phyloP scores from a whole-genome alignment of 2,797 vertebrate genomes.

The Oryzias dopingdopingensis region DNA sequence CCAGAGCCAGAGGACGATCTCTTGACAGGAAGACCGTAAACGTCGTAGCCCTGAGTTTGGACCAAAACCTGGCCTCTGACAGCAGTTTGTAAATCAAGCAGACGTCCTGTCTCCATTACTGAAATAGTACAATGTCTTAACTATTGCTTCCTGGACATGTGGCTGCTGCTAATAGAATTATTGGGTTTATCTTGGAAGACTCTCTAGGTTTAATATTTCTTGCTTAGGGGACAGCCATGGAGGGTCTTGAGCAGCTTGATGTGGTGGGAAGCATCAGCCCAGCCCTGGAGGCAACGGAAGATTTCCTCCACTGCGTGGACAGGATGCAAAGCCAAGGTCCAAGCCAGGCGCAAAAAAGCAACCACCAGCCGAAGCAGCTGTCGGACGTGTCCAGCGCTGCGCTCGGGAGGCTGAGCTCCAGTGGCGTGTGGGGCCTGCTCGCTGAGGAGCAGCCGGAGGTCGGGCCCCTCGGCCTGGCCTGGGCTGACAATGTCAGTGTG shows the following conservation, averaged over 20 bases:
- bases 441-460: conserved; percentile 69
- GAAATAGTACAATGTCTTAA: conserved; percentile 7
- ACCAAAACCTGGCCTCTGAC: conserved; percentile 31
- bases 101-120: neutral
- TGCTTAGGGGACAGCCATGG: conserved; percentile 75
- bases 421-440: conserved; percentile 76
- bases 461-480: conserved; percentile 72
- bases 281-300: conserved; percentile 94
- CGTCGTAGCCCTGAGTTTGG: conserved; percentile 32
- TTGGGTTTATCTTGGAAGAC: conserved; percentile 27
- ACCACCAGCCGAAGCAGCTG: conserved; percentile 60
- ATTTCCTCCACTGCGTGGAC: conserved; percentile 90
- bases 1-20: conserved; percentile 3
- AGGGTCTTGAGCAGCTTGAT: conserved; percentile 86
- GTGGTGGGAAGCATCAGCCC: conserved; percentile 93
- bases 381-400: conserved; percentile 67
- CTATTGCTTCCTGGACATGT: conserved; percentile 35
- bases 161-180: conserved; percentile 21
- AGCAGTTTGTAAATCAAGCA: conserved; percentile 30
- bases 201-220: conserved; percentile 20
- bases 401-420: conserved; percentile 74
- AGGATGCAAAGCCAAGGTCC: conserved; percentile 78
- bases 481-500: conserved; percentile 82
- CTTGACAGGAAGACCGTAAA: conserved; percentile 27
- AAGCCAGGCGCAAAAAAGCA: conserved; percentile 68